A percentile compares a stretch with the other conserved stretches of the same genome.
These are phyloP conservation scores for Drosophila atripex DNA, from an alignment of 2,888 invertebrate species.

Conservation along the genomic window DNA sequence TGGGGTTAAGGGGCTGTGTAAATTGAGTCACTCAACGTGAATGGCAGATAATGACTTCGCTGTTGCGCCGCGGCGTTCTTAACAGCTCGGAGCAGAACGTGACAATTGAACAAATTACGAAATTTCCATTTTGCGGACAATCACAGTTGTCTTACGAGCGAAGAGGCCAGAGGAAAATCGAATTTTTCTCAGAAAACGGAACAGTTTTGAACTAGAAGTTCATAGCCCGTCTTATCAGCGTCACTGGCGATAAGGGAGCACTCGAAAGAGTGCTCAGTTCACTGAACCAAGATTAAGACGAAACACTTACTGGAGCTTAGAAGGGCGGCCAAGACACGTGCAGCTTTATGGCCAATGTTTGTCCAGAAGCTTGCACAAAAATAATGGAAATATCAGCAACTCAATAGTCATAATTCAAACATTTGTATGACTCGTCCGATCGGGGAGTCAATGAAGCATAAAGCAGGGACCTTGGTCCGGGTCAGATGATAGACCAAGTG, in stretches of 20 bases:
- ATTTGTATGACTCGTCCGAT: constrained; percentile 52
- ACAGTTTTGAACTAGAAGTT: background rate
- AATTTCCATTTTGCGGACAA: constrained; percentile 30
- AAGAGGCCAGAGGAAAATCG: background rate
- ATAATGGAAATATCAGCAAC: constrained; percentile 6
- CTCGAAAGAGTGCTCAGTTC: constrained; percentile 20
- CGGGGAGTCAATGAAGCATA: constrained; percentile 12
- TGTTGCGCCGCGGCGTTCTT: constrained; percentile 20
- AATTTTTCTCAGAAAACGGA: background rate
- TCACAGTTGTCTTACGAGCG: constrained; percentile 16
- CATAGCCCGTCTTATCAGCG: constrained; percentile 17
- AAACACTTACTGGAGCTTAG: too few relatives aligned
- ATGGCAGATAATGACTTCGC: constrained; percentile 21
- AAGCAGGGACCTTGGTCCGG: constrained; percentile 10
- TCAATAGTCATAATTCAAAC: constrained; percentile 50
- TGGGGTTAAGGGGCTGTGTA: constrained; percentile 12
- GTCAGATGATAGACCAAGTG: too few relatives aligned
- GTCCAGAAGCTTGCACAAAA: constrained; percentile 26
- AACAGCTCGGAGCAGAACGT: constrained; percentile 33
- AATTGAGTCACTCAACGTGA: constrained; percentile 37
- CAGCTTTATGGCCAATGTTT: constrained; percentile 23
- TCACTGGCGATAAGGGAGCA: constrained; percentile 10
- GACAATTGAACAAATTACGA: constrained; percentile 44
- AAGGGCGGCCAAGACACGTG: constrained; percentile 4
- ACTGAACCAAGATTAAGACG: constrained; percentile 24